phyloP scores from a whole-genome alignment of 1,140 invertebrate genomes.

The Aethina tumida region DNA sequence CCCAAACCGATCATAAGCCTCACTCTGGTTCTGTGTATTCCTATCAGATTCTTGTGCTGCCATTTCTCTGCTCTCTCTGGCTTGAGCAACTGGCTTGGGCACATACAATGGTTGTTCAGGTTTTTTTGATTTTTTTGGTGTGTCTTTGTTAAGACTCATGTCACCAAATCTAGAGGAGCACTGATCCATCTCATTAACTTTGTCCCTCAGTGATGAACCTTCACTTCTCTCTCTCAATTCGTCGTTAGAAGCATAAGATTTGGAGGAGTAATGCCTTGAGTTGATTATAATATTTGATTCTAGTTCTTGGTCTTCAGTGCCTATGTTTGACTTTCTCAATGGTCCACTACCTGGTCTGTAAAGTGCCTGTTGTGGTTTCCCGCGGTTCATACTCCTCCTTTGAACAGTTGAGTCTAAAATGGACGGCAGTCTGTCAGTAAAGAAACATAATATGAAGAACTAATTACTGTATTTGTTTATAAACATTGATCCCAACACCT shows the following conservation, averaged over 20 bases:
- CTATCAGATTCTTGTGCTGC: conserved; percentile 27
- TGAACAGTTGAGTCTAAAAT: too few relatives aligned
- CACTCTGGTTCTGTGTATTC: conserved; percentile 6
- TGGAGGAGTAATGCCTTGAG: conserved; percentile 12
- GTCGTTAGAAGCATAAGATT: conserved; percentile 7
- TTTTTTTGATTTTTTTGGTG: conserved; percentile 39
- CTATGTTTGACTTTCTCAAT: conserved; percentile 42
- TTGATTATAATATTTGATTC: conserved; percentile 33
- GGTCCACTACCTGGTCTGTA: conserved; percentile 54
- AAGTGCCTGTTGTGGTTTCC: conserved; percentile 41
- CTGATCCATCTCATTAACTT: conserved; percentile 9
- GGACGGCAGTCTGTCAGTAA: too few relatives aligned
- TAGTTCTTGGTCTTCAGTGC: conserved; percentile 38
- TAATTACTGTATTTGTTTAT: too few relatives aligned
- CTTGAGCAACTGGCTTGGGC: conserved; percentile 43
- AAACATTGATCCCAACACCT: too few relatives aligned
- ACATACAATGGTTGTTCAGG: conserved; percentile 47
- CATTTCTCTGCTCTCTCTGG: conserved; percentile 37
- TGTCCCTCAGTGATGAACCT: conserved; percentile 13
- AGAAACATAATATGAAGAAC: too few relatives aligned
- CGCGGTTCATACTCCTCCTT: conserved; percentile 30
- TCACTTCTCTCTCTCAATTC: conserved; percentile 17
- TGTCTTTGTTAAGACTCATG: conserved; percentile 24
- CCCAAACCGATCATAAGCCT: conserved; percentile 5
- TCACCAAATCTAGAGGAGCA: conserved; percentile 11